A percentile compares a stretch with the other conserved stretches of the same genome.
phyloP scores from a whole-genome alignment of 2,797 vertebrate genomes.

The Staurois parvus region DNA sequence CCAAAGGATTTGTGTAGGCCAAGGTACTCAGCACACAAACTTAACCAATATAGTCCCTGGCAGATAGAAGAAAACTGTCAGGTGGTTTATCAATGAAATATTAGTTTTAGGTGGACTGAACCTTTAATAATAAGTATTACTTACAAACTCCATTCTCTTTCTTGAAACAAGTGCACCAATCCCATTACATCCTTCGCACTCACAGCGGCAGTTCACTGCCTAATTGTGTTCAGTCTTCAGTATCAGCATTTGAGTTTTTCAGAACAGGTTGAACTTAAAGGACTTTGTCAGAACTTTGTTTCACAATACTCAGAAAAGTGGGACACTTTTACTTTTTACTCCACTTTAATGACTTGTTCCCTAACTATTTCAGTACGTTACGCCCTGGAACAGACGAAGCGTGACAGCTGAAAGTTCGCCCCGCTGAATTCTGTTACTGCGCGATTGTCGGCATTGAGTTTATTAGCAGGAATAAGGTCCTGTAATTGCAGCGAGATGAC shows the following conservation, averaged over 20 bases:
- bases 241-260: not conserved
- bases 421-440: not conserved
- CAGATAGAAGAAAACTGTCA: no score
- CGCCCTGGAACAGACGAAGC: not conserved
- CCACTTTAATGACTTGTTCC: not conserved
- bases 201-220: not conserved
- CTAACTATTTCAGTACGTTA: not conserved
- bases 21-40: no score
- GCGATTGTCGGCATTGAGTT: not conserved
- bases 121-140: not conserved
- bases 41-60: no score
- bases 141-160: not conserved
- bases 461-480: conserved; percentile 35
- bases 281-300: not conserved
- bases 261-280: not conserved
- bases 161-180: not conserved
- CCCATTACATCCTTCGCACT: not conserved
- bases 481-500: conserved; percentile 14
- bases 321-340: not conserved
- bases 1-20: no score
- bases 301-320: not conserved
- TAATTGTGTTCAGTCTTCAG: not conserved
- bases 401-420: not conserved
- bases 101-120: no score
- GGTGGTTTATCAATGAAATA: not conserved